phyloP scores from a whole-genome alignment of 2,113 vertebrate species.

The Spea bombifrons region DNA sequence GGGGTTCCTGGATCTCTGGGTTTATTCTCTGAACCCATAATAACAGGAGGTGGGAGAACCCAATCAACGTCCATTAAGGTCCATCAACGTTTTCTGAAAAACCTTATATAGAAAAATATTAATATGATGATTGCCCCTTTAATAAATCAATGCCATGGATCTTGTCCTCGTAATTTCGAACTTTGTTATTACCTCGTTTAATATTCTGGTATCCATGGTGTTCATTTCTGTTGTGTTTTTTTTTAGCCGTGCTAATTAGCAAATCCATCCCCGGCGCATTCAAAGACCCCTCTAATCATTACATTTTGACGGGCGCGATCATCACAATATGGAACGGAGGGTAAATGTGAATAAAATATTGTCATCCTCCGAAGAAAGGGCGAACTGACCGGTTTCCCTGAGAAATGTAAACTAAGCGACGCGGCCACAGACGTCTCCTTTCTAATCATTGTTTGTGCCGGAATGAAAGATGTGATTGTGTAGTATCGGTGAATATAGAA shows the following conservation, averaged over 20 bases:
- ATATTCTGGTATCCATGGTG: not conserved
- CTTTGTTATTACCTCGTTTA: not conserved
- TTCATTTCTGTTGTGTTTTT: not conserved
- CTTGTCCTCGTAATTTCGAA: no score
- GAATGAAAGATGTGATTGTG: slow-evolving; percentile 92
- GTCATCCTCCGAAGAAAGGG: slow-evolving; percentile 62
- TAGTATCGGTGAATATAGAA: slow-evolving; percentile 85
- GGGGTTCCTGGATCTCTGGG: no score
- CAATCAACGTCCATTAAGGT: no score
- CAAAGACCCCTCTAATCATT: not conserved
- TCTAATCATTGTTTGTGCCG: slow-evolving; percentile 74
- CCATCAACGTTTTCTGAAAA: not conserved
- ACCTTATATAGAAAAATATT: not conserved
- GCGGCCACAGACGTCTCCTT: slow-evolving; percentile 61
- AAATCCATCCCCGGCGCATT: not conserved
- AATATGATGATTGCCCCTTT: no score
- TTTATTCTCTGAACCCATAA: no score
- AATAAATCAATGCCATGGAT: no score
- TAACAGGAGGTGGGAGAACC: no score
- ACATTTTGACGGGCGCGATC: not conserved
- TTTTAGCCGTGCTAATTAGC: not conserved
- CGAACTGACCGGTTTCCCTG: slow-evolving; percentile 56
- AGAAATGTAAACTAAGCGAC: slow-evolving; percentile 67
- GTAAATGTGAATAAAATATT: slow-evolving; percentile 57
- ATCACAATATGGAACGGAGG: not conserved